Percentiles rank a stretch among this genome's conserved stretches.
phyloP scores from a whole-genome alignment of 1,140 invertebrate species.

The Druon quercuslanigerum region DNA sequence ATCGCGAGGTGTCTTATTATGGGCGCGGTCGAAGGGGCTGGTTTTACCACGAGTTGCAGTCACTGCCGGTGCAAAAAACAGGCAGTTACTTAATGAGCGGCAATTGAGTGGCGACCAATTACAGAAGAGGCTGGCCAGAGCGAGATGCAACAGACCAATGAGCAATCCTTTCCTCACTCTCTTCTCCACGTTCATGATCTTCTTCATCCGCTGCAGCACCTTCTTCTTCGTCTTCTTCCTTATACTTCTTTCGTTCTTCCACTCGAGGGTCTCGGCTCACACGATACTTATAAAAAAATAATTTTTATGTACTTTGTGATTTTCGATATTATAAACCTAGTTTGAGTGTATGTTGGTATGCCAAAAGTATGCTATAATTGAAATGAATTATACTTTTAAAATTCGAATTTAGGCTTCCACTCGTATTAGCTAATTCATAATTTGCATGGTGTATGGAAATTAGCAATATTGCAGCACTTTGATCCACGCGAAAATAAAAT shows the following conservation, averaged over 20 bases:
- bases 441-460: too few species aligned
- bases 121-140: slow-evolving; percentile 63
- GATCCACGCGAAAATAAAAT: too few species aligned
- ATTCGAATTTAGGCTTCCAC: too few species aligned
- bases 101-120: slow-evolving; percentile 73
- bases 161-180: slow-evolving; percentile 59
- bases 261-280: slow-evolving; percentile 37
- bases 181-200: slow-evolving; percentile 39
- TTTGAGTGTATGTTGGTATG: too few species aligned
- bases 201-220: slow-evolving; percentile 43
- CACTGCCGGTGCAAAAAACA: slow-evolving; percentile 62
- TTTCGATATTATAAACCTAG: neutral
- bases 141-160: slow-evolving; percentile 67
- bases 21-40: slow-evolving; percentile 36
- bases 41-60: slow-evolving; percentile 44
- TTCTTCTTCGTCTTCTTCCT: slow-evolving; percentile 34
- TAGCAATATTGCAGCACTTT: too few species aligned
- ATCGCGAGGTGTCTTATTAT: slow-evolving; percentile 55
- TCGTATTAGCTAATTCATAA: too few species aligned
- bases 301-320: slow-evolving; percentile 39
- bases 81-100: slow-evolving; percentile 69
- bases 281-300: slow-evolving; percentile 30
- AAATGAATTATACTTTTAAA: too few species aligned
- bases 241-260: slow-evolving; percentile 37
- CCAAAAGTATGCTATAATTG: too few species aligned